A percentile compares a stretch with the other conserved stretches of the same genome.
phyloP scores from a whole-genome alignment of 2,888 invertebrate species.

The Encarsia formosa region DNA sequence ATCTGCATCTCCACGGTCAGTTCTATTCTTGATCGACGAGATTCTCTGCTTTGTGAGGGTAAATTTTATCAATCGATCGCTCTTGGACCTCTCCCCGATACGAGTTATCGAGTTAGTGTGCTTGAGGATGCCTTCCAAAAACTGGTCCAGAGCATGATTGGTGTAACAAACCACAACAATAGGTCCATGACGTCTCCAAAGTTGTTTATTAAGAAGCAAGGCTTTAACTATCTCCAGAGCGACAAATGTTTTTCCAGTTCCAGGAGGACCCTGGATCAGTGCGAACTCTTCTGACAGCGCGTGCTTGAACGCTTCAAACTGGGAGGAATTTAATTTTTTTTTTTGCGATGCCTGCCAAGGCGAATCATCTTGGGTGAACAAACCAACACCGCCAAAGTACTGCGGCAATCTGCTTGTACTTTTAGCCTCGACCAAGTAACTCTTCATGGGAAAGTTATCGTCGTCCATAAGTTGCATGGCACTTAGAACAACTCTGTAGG shows the following conservation, averaged over 20 bases:
- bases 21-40: neutral
- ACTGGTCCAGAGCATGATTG: too few species aligned
- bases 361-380: neutral
- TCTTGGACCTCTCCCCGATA: constrained; percentile 10
- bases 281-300: constrained; percentile 13
- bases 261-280: constrained; percentile 15
- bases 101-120: constrained; percentile 7
- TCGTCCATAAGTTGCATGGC: constrained; percentile 6
- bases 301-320: constrained; percentile 6
- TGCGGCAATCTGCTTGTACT: neutral
- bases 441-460: constrained; percentile 7
- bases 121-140: constrained; percentile 4
- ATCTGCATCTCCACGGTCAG: neutral
- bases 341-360: constrained; percentile 1
- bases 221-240: constrained; percentile 6
- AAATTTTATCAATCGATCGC: constrained; percentile 2
- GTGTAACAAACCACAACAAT: constrained; percentile 13
- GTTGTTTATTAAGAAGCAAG: neutral
- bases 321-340: constrained; percentile 1
- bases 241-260: constrained; percentile 14
- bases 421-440: constrained; percentile 3
- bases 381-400: neutral
- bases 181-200: constrained; percentile 6
- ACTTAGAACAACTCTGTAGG: constrained; percentile 4
- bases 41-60: neutral